These are phyloP conservation scores for Aphelinus certus DNA, from an alignment of 1,140 invertebrate genomes.

Conservation along the genomic window DNA sequence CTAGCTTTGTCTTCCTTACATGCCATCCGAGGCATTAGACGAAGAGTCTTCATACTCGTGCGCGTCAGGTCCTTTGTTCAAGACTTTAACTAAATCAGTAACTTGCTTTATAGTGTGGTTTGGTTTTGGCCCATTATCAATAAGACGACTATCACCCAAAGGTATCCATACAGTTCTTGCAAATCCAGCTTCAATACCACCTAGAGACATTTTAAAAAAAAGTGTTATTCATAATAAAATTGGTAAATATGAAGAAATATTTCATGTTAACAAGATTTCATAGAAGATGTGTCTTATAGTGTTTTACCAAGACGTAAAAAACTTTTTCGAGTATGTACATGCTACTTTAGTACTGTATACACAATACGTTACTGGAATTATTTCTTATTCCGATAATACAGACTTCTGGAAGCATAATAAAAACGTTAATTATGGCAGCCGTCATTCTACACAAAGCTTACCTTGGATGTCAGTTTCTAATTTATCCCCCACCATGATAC, in stretches of 20 bases:
- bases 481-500: conserved; percentile 88
- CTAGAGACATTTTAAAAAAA: conserved; percentile 58
- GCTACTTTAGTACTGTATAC: conserved; percentile 14
- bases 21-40: conserved; percentile 62
- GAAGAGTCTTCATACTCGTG: conserved; percentile 62
- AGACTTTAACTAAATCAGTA: conserved; percentile 57
- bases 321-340: conserved; percentile 24
- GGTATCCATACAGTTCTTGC: conserved; percentile 83
- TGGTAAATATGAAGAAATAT: not conserved
- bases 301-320: conserved; percentile 31
- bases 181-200: conserved; percentile 78
- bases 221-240: conserved; percentile 21
- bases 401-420: conserved; percentile 38
- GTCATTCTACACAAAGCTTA: conserved; percentile 40
- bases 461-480: conserved; percentile 83
- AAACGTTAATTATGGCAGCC: conserved; percentile 31
- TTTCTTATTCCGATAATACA: conserved; percentile 33
- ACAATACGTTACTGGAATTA: conserved; percentile 24
- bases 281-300: too few relatives aligned
- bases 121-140: conserved; percentile 57
- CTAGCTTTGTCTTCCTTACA: conserved; percentile 42
- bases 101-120: conserved; percentile 61
- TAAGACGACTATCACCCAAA: conserved; percentile 54
- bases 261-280: too few relatives aligned
- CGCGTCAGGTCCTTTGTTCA: conserved; percentile 56